phyloP scores from a whole-genome alignment of 2,113 vertebrate species.

The Ceratotherium simum region DNA sequence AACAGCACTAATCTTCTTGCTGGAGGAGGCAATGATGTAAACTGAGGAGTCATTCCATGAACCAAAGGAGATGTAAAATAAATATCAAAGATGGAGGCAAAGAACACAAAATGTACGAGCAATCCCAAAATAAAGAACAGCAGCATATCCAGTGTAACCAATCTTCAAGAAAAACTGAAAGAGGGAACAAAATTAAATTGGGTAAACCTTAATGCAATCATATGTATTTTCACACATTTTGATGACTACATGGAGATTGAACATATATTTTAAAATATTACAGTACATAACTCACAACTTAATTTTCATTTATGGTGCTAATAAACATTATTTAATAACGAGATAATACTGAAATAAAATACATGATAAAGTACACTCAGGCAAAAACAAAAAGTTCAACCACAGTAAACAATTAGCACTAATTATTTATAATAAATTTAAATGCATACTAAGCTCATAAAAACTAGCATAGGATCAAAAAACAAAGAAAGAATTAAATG shows the following conservation, averaged over 20 bases:
- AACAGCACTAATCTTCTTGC: slow-evolving; percentile 94
- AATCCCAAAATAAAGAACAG: slow-evolving; percentile 92
- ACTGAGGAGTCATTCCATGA: slow-evolving; percentile 95
- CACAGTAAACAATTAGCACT: background rate
- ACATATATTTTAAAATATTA: background rate
- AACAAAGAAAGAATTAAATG: background rate
- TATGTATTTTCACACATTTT: background rate
- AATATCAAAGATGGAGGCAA: slow-evolving; percentile 98
- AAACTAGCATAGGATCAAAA: slow-evolving; percentile 5
- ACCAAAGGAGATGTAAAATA: slow-evolving; percentile 98
- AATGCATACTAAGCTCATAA: slow-evolving; percentile 12
- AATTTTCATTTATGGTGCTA: background rate
- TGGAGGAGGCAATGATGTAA: slow-evolving; percentile 88
- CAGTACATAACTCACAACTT: background rate
- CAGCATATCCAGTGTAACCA: slow-evolving; percentile 86
- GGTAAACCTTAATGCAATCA: background rate
- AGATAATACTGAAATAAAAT: slow-evolving; percentile 40
- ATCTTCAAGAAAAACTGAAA: slow-evolving; percentile 55
- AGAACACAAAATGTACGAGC: slow-evolving; percentile 94
- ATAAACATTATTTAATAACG: slow-evolving; percentile 26
- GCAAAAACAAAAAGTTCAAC: slow-evolving; percentile 41
- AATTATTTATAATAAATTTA: background rate
- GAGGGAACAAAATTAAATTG: slow-evolving; percentile 28
- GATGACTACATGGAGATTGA: background rate
- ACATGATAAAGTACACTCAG: background rate